These are phyloP conservation scores for Trichonephila inaurata DNA, from an alignment of 1,140 invertebrate genomes.

Conservation along the genomic window DNA sequence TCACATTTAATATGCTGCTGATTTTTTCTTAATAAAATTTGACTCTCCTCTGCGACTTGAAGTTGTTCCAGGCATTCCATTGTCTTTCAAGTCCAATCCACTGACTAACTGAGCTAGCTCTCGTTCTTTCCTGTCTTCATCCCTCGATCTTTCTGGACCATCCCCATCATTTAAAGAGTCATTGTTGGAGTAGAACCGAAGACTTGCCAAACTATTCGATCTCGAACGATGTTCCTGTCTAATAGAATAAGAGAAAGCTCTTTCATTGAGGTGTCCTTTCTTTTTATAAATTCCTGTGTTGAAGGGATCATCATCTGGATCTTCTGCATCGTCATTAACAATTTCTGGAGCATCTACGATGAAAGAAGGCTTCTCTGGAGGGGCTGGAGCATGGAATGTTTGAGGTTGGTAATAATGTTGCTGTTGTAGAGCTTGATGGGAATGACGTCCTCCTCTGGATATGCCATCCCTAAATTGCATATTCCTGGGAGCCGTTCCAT, in stretches of 20 bases:
- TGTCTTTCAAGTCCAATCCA: slow-evolving; percentile 90
- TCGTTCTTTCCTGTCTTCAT: slow-evolving; percentile 92
- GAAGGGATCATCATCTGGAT: slow-evolving; percentile 86
- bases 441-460: background rate
- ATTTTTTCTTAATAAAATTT: slow-evolving; percentile 74
- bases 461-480: slow-evolving; percentile 35
- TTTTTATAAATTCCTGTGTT: slow-evolving; percentile 93
- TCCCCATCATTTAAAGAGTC: slow-evolving; percentile 63
- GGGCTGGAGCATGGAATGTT: slow-evolving; percentile 50
- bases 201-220: slow-evolving; percentile 92
- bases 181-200: slow-evolving; percentile 80
- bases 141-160: slow-evolving; percentile 77
- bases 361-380: slow-evolving; percentile 13
- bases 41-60: slow-evolving; percentile 60
- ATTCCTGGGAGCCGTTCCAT: slow-evolving; percentile 73
- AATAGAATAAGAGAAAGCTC: slow-evolving; percentile 96
- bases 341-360: slow-evolving; percentile 8
- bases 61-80: slow-evolving; percentile 80
- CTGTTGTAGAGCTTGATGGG: slow-evolving; percentile 47
- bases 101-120: slow-evolving; percentile 95
- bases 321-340: slow-evolving; percentile 1
- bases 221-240: slow-evolving; percentile 94
- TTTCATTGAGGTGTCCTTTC: slow-evolving; percentile 94
- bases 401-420: slow-evolving; percentile 74
- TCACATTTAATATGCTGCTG: slow-evolving; percentile 63